These are phyloP conservation scores for Lysandra coridon DNA, from an alignment of 2,888 invertebrate species.

Conservation along the genomic window DNA sequence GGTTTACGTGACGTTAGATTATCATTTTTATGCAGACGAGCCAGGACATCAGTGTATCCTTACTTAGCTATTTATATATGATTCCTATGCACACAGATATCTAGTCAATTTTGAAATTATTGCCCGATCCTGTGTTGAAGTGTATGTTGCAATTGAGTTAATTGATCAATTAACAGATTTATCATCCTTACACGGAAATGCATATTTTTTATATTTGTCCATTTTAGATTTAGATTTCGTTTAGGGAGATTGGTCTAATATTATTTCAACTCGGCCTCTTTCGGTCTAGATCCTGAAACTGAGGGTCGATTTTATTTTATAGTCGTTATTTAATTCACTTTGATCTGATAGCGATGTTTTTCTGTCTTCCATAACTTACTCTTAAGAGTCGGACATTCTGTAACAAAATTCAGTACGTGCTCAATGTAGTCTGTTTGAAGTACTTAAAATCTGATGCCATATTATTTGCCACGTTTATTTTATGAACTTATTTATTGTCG, in stretches of 20 bases:
- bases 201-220: slow-evolving; percentile 68
- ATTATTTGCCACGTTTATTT: slow-evolving; percentile 78
- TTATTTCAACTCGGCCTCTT: slow-evolving; percentile 60
- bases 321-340: slow-evolving; percentile 56
- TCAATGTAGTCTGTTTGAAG: slow-evolving; percentile 57
- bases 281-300: slow-evolving; percentile 63
- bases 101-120: slow-evolving; percentile 81
- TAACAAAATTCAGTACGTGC: slow-evolving; percentile 44
- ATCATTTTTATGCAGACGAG: slow-evolving; percentile 64
- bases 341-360: slow-evolving; percentile 77
- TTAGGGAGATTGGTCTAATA: slow-evolving; percentile 68
- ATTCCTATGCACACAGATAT: slow-evolving; percentile 80
- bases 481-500: slow-evolving; percentile 63
- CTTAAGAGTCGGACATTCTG: slow-evolving; percentile 38
- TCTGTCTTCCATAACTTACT: slow-evolving; percentile 71
- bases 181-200: slow-evolving; percentile 66
- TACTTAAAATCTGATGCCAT: slow-evolving; percentile 79
- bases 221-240: slow-evolving; percentile 64
- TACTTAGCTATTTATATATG: slow-evolving; percentile 74
- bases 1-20: slow-evolving; percentile 66
- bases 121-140: slow-evolving; percentile 65
- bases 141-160: slow-evolving; percentile 59
- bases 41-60: slow-evolving; percentile 76
- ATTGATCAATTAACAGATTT: slow-evolving; percentile 52
- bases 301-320: slow-evolving; percentile 51